Evolutionary conservation across 2,888 invertebrate genomes (phyloP).

Genomic region (Metallyticus violacea): DNA sequence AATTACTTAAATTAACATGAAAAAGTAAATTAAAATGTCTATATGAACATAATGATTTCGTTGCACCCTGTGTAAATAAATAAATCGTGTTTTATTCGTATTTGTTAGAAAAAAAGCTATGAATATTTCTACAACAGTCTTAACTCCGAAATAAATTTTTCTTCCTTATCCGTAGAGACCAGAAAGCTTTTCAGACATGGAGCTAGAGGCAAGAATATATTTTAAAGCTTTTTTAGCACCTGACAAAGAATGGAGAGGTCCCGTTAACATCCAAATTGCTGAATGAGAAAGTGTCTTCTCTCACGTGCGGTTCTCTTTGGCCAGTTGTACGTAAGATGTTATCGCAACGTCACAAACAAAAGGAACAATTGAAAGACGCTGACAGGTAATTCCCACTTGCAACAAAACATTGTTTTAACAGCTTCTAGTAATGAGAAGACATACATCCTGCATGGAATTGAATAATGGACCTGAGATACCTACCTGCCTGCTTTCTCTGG

Average conservation of each 20-base stretch:
- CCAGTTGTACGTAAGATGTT: background rate
- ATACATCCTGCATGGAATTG: background rate
- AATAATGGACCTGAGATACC: background rate
- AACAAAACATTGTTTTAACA: background rate
- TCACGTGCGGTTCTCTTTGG: background rate
- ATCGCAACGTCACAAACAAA: background rate
- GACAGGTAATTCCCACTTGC: background rate
- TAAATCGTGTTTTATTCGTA: too few species aligned
- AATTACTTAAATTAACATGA: too few species aligned
- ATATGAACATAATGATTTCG: too few species aligned
- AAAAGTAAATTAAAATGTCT: too few species aligned
- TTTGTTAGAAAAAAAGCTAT: background rate
- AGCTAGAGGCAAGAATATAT: background rate
- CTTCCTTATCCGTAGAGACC: too few species aligned
- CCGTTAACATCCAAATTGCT: background rate
- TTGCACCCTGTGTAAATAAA: too few species aligned
- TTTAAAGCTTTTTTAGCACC: background rate
- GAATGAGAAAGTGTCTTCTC: background rate
- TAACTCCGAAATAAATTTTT: background rate
- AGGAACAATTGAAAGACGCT: background rate
- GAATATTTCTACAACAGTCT: too few species aligned
- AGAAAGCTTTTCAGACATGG: background rate
- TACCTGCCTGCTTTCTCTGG: background rate
- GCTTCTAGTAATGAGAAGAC: background rate
- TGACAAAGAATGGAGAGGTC: background rate